Evolutionary conservation across 2,797 vertebrate genomes (phyloP).

Genomic region (Nasua narica): DNA sequence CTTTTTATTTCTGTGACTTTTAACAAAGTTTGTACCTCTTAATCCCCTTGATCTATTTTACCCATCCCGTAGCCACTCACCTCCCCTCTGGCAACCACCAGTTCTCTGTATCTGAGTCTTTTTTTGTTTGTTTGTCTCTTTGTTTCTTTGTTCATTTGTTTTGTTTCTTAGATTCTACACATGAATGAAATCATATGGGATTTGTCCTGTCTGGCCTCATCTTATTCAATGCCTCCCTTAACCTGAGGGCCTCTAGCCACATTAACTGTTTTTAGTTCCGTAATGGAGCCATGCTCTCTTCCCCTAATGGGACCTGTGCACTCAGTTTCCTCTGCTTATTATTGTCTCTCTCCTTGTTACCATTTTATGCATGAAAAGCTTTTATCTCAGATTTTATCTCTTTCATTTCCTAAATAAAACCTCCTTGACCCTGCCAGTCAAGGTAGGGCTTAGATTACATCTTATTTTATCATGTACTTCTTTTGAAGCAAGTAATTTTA

Average conservation of each 20-base stretch:
- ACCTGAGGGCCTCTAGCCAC: background rate
- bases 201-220: background rate
- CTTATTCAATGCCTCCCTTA: background rate
- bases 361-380: background rate
- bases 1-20: background rate
- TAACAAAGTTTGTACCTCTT: background rate
- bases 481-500: background rate
- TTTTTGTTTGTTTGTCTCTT: background rate
- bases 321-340: background rate
- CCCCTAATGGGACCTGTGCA: background rate
- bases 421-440: background rate
- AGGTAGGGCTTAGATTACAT: background rate
- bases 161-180: background rate
- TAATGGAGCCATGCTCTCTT: background rate
- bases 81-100: background rate
- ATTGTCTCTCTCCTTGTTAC: background rate
- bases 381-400: background rate
- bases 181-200: background rate
- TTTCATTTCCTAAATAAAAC: conserved; percentile 12
- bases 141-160: background rate
- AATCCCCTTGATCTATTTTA: background rate
- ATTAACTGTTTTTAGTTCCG: background rate
- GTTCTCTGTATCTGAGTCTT: background rate
- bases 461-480: background rate
- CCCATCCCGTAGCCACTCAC: background rate